Evolutionary conservation across 2,888 invertebrate species (phyloP), one percentile per base, ranked within the genome.

Genomic region (Lapara coniferarum): DNA sequence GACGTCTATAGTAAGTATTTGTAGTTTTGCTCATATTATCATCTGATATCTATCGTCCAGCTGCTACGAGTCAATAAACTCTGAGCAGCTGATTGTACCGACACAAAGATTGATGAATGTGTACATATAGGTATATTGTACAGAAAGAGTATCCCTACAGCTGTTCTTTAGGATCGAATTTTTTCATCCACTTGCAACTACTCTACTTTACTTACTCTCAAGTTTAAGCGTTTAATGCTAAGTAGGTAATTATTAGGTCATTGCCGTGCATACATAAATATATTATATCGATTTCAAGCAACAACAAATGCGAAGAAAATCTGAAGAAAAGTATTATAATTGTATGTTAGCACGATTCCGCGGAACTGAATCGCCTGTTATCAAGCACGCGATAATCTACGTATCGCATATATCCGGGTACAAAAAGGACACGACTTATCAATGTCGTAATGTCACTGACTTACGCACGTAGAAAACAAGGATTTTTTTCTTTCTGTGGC

Each of bases 391-490:
- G 46, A 6, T 63, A 63, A 63, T 63, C 63, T 49, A 6, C 63
- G 49, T 63, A 63, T 63, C 63, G 49, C 30, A 37, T 66, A 37
- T 66, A 66, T 66, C 66, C 66, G 52, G 66, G 66, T 59, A n/a
- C 13, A 1, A 19, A 37, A 52, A 69, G 63, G 63, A 52, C 53
- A 19, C 44, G 8, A 14, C 44, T 63, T 55, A 53, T 63, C 63
- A 13, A 46, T 63, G 63, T 63, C 46, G 46, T 63, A 63, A 63
- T 19, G 5, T 46, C 49, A 46, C 16, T 16, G 44, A 44, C 16
- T 25, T 46, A 19, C 10, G 19, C 55, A 55, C 10, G 16, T 19
- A 12, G 19, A 10, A 19, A 12, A 10, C 10, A 10, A 0, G 10
- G 16, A 53, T 51, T 5, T 51, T 14, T n/a, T 52, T 52, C n/a